These are phyloP conservation scores for Pavo muticus DNA, from an alignment of 2,113 vertebrate genomes.

Conservation along the genomic window DNA sequence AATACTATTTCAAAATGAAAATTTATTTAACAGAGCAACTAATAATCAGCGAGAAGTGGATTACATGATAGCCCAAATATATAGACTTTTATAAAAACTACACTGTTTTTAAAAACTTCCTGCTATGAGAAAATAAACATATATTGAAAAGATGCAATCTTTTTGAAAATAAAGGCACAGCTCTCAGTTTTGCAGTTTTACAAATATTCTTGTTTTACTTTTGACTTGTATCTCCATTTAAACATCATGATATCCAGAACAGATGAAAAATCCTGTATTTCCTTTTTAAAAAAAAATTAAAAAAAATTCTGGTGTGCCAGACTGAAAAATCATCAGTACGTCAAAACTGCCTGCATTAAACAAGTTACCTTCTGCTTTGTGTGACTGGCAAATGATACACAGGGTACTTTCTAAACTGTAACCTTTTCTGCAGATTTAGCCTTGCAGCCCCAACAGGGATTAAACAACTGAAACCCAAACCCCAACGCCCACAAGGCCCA, in stretches of 20 bases:
- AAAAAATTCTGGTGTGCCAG: neutral
- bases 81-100: neutral
- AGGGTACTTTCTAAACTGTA: constrained; percentile 37
- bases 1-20: too few relatives aligned
- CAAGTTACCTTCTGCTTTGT: constrained; percentile 21
- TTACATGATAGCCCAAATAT: neutral
- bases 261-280: constrained; percentile 13
- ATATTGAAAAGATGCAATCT: neutral
- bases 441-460: neutral
- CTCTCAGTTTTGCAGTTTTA: neutral
- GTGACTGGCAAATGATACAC: neutral
- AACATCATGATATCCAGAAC: neutral
- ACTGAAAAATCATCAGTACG: constrained; percentile 61
- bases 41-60: neutral
- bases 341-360: constrained; percentile 41
- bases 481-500: constrained; percentile 45
- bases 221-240: constrained; percentile 26
- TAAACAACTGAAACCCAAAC: constrained; percentile 51
- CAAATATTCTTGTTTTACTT: neutral
- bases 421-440: constrained; percentile 57
- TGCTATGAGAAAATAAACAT: neutral
- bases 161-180: neutral
- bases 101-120: neutral
- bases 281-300: neutral
- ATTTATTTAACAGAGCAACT: too few relatives aligned